Percentiles rank a stretch among this genome's conserved stretches.
Evolutionary conservation across 2,113 vertebrate species (phyloP).

Genomic region (Malurus elegans): DNA sequence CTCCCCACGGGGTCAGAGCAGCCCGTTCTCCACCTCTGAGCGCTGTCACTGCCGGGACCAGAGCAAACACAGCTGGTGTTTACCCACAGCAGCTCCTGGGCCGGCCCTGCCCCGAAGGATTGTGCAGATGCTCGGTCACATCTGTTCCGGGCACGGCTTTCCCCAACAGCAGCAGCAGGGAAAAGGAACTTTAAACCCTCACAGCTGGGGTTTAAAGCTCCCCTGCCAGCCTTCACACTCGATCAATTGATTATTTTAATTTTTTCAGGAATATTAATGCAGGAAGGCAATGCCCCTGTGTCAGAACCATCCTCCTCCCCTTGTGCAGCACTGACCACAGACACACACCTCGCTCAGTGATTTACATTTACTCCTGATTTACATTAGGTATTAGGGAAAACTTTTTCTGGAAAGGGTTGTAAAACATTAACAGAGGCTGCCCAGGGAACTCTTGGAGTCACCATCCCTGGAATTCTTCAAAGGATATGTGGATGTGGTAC

Average conservation of each 20-base stretch:
- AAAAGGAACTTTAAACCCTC: neutral
- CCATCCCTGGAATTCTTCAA: neutral
- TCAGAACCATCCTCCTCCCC: neutral
- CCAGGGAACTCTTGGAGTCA: neutral
- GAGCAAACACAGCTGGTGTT: conserved; percentile 58
- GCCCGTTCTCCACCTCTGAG: neutral
- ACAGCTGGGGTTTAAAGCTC: neutral
- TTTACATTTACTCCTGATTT: neutral
- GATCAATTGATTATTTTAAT: neutral
- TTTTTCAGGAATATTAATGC: neutral
- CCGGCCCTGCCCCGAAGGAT: neutral
- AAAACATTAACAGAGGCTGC: neutral
- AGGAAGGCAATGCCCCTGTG: neutral
- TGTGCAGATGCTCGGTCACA: rapidly evolving
- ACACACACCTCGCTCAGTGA: rapidly evolving
- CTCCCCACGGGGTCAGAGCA: neutral
- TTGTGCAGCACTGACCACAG: rapidly evolving
- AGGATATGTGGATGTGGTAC: neutral
- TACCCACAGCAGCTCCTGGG: neutral
- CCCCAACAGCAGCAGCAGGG: neutral
- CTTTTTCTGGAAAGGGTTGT: neutral
- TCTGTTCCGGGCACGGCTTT: neutral
- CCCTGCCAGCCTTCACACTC: neutral
- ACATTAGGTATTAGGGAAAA: rapidly evolving
- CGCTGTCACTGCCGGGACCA: rapidly evolving